A percentile compares a stretch with the other conserved stretches of the same genome.
Evolutionary conservation across 2,888 invertebrate species (phyloP).

Genomic region (Acleris holmiana): DNA sequence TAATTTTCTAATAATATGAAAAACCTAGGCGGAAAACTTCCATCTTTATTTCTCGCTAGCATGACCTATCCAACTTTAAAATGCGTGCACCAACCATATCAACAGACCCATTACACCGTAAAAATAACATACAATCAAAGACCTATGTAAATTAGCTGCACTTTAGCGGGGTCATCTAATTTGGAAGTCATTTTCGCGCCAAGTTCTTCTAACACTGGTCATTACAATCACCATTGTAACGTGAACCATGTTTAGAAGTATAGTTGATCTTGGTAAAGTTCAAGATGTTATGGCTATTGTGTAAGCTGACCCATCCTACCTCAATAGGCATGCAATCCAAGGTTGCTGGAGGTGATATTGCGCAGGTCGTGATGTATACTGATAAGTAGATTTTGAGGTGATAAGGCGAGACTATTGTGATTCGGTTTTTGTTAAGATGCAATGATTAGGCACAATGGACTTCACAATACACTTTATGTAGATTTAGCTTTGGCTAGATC

Average conservation of each 20-base stretch:
- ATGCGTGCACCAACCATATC: slow-evolving; percentile 6
- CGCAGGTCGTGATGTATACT: slow-evolving; percentile 39
- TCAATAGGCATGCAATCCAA: slow-evolving; percentile 54
- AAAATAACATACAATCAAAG: slow-evolving; percentile 15
- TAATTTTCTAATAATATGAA: too few species aligned
- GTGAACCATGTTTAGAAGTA: slow-evolving; percentile 29
- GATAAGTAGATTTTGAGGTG: slow-evolving; percentile 24
- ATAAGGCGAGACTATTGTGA: neutral
- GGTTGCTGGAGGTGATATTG: slow-evolving; percentile 48
- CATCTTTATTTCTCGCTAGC: neutral
- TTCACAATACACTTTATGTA: too few species aligned
- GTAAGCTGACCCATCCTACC: slow-evolving; percentile 53
- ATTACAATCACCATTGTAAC: slow-evolving; percentile 27
- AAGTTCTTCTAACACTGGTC: slow-evolving; percentile 25
- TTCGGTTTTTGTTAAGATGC: slow-evolving; percentile 1
- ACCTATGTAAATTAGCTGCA: slow-evolving; percentile 46
- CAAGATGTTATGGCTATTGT: slow-evolving; percentile 32
- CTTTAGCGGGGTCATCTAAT: slow-evolving; percentile 36
- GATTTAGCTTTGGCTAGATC: neutral
- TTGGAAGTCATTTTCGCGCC: slow-evolving; percentile 17
- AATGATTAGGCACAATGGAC: neutral
- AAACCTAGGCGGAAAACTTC: neutral
- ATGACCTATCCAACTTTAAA: slow-evolving; percentile 12
- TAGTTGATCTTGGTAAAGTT: slow-evolving; percentile 21
- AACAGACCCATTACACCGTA: slow-evolving; percentile 2